phyloP scores from a whole-genome alignment of 2,113 vertebrate genomes.

The Martes martes region DNA sequence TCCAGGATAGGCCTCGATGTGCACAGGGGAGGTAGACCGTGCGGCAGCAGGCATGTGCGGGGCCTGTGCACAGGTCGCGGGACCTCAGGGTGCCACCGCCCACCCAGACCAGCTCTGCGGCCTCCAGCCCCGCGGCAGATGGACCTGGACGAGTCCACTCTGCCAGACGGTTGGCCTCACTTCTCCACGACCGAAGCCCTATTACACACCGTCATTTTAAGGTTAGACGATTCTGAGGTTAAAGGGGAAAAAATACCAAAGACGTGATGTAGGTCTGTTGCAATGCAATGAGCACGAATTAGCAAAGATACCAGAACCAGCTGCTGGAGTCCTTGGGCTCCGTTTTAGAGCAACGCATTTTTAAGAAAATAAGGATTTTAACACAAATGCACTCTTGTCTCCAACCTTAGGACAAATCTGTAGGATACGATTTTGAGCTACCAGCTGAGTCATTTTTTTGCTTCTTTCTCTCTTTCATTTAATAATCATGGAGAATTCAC shows the following conservation, averaged over 20 bases:
- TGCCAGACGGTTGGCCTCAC: background rate
- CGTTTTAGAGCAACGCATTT: background rate
- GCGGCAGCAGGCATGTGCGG: rapidly evolving
- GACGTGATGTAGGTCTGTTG: background rate
- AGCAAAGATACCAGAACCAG: background rate
- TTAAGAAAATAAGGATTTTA: background rate
- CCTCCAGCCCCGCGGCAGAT: rapidly evolving
- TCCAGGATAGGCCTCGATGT: conserved; percentile 84
- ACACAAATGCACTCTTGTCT: background rate
- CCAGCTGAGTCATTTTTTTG: background rate
- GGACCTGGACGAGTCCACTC: background rate
- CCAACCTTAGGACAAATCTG: background rate
- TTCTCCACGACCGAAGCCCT: background rate
- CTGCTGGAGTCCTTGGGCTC: background rate
- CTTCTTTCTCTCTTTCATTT: background rate
- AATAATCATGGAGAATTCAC: background rate
- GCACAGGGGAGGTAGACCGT: conserved; percentile 51
- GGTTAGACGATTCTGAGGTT: background rate
- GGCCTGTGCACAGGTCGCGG: rapidly evolving
- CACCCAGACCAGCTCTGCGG: background rate
- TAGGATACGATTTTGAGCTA: background rate
- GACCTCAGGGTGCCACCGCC: rapidly evolving
- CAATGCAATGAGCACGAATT: background rate
- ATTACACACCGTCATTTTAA: background rate
- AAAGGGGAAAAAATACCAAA: background rate